Evolutionary conservation across 2,113 vertebrate species (phyloP), one percentile per base, ranked within the genome.

Genomic region (Oncorhynchus masou): DNA sequence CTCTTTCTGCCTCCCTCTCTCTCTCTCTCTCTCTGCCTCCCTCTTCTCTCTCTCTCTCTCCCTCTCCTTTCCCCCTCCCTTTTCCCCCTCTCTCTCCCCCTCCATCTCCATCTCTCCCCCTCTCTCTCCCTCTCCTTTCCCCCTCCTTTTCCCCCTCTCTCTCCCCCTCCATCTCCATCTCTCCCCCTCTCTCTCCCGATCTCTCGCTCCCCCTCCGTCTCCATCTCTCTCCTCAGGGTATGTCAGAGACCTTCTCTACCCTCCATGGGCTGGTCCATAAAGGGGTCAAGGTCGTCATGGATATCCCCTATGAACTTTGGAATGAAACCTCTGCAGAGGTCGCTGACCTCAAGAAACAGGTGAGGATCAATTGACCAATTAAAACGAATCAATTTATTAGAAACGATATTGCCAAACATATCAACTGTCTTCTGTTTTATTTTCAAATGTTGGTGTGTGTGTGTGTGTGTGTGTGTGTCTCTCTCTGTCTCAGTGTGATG

Each of bases 251-350:
- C 0, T 99, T 99, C 39, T 96, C 97, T 88, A 99, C 98, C 0
- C 92, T 99, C 0, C 97, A 99, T 71, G 96, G 96, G 71, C 85
- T 99, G 84, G 98, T 99, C 27, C 95, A 96, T 73, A 99, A 99
- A 84, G 98, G 98, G 0, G 98, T 99, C 82, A 99, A 99, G 82
- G 98, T 99, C 81, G 98, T 99, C 86, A 99, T 99, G 98, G 98
- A 99, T 77, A 99, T 99, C 68, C 98, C 98, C 25, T 99, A 95
- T 0, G 98, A 99, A 88, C 93, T 99, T 72, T 99, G 98, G 98
- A 99, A 99, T 0, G 98, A 99, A 91, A 99, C 98, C 0, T 99
- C 97, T 0, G 98, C 98, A 0, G 98, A 99, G 82, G 97, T 99
- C 57, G 94, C 97, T 0, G 98, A 99, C 87, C 95, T 99, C 76